Conservation (phyloP, 2,797 vertebrate species). For the Sylvia borin region DNA sequence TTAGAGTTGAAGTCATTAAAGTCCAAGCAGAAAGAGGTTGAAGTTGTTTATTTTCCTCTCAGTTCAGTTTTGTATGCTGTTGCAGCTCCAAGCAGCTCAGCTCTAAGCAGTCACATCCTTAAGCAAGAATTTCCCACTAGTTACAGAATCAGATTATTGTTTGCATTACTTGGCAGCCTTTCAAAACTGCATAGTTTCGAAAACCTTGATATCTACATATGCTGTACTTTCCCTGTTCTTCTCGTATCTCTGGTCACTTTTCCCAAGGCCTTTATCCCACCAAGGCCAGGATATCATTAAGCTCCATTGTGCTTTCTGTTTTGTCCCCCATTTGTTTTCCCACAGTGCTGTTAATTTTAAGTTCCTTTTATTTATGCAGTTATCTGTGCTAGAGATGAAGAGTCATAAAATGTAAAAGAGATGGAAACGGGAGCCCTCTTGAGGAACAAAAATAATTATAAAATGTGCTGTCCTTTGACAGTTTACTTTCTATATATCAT, state of each 20-base stretch:
- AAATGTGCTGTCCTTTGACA: background rate
- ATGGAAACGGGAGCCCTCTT: background rate
- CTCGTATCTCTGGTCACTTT: background rate
- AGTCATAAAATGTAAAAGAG: background rate
- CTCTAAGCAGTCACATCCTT: background rate
- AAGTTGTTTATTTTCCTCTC: background rate
- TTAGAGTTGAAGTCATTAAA: background rate
- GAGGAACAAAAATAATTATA: background rate
- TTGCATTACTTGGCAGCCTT: background rate
- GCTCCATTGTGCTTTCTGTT: background rate
- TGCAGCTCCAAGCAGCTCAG: background rate
- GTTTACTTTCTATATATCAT: background rate
- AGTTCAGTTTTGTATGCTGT: background rate
- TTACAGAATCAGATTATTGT: background rate
- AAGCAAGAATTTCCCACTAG: background rate
- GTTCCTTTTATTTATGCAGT: accelerated
- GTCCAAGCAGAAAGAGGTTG: background rate
- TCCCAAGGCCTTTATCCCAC: background rate
- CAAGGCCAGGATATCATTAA: background rate
- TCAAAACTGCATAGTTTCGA: background rate
- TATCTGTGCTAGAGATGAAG: background rate
- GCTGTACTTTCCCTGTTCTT: background rate
- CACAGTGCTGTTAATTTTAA: background rate
- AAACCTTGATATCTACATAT: background rate
- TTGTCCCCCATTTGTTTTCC: background rate